These are phyloP conservation scores for Mobula hypostoma DNA, from an alignment of 2,113 vertebrate genomes.

Conservation along the genomic window DNA sequence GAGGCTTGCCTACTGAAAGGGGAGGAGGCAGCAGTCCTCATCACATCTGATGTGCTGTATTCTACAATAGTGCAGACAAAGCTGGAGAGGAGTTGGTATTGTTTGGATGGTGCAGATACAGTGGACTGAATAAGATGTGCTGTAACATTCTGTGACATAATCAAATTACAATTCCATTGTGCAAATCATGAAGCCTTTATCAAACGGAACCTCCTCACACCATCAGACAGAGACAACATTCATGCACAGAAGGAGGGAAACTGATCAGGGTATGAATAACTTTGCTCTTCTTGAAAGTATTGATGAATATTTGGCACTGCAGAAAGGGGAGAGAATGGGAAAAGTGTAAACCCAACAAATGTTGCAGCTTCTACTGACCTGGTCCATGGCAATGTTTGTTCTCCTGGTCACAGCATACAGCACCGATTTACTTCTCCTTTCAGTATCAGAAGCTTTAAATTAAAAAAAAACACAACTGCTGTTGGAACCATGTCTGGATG, in stretches of 20 bases:
- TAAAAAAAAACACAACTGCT: not conserved
- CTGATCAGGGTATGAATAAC: not conserved
- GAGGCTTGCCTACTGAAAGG: too few relatives aligned
- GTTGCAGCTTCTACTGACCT: conserved; percentile 6
- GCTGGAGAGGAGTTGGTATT: too few relatives aligned
- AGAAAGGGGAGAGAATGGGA: not conserved
- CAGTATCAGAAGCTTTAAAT: conserved; percentile 15
- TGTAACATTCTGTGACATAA: too few relatives aligned
- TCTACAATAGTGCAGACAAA: too few relatives aligned
- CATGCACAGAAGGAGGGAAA: not conserved
- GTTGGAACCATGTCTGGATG: not conserved
- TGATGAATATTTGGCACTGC: not conserved
- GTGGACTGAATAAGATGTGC: too few relatives aligned
- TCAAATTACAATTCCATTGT: too few relatives aligned
- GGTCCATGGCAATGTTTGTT: not conserved
- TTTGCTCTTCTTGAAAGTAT: not conserved
- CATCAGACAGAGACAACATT: not conserved
- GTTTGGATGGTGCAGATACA: too few relatives aligned
- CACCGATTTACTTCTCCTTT: not conserved
- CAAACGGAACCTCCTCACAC: not conserved
- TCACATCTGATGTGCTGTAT: too few relatives aligned
- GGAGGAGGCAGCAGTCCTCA: too few relatives aligned
- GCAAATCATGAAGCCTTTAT: too few relatives aligned
- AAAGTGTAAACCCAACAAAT: not conserved
- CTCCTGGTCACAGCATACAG: not conserved